Conservation (phyloP, 2,888 invertebrate species). For the Endotricha flammealis region DNA sequence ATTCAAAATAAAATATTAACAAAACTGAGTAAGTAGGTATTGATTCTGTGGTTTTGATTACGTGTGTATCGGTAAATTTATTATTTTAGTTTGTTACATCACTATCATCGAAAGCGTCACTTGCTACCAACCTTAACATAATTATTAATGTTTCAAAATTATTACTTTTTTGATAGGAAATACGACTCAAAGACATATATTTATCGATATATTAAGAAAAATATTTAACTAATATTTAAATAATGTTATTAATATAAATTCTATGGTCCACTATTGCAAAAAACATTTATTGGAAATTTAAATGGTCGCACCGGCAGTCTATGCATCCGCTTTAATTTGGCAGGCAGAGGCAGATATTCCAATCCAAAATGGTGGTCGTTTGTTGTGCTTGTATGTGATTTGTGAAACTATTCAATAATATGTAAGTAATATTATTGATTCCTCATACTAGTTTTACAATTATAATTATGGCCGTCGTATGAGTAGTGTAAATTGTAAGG, state of each 20-base stretch:
- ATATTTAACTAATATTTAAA: no score
- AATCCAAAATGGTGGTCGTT: constrained; percentile 78
- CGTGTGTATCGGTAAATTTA: no score
- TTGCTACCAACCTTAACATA: constrained; percentile 33
- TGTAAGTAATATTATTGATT: constrained; percentile 16
- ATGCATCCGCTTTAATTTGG: constrained; percentile 47
- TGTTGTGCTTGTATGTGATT: constrained; percentile 72
- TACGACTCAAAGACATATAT: no score
- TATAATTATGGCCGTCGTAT: not conserved
- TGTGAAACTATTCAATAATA: constrained; percentile 30
- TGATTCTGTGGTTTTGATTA: no score
- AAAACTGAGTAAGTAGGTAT: no score
- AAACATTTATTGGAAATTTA: no score
- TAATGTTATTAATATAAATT: no score
- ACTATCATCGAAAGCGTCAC: constrained; percentile 36
- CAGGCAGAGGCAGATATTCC: constrained; percentile 49
- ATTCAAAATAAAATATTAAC: no score
- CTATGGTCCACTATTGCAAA: no score
- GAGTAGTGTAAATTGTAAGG: not conserved
- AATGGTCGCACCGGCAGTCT: constrained; percentile 15
- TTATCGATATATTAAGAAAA: no score
- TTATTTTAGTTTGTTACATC: no score
- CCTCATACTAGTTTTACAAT: not conserved
- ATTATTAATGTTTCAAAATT: constrained; percentile 15
- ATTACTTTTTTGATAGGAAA: constrained; percentile 22